A percentile compares a stretch with the other conserved stretches of the same genome.
Conservation (phyloP, 2,797 vertebrate species). For the Phrynocephalus guinanensis region DNA sequence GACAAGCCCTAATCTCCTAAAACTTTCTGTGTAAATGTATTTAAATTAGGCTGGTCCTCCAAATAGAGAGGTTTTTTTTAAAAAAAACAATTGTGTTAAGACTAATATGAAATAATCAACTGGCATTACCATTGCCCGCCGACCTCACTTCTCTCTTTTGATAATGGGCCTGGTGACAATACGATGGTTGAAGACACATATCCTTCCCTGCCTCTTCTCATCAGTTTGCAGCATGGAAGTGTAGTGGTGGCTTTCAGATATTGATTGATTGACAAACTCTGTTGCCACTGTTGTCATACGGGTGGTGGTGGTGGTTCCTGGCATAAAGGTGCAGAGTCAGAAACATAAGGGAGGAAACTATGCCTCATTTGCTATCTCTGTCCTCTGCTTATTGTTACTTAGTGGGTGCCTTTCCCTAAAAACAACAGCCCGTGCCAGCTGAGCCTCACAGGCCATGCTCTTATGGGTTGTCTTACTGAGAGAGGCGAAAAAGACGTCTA, state of each 20-base stretch:
- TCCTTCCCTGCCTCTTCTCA: too few species aligned
- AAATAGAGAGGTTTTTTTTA: background rate
- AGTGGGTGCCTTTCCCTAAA: too few species aligned
- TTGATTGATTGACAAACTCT: background rate
- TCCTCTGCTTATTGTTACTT: background rate
- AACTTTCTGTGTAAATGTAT: background rate
- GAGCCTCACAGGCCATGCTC: too few species aligned
- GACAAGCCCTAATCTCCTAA: background rate
- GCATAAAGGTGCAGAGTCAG: background rate
- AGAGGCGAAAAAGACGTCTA: too few species aligned
- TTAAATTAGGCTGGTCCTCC: background rate
- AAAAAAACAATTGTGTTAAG: background rate
- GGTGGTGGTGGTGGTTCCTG: too few species aligned
- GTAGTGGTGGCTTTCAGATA: background rate
- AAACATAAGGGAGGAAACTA: background rate
- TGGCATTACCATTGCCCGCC: background rate
- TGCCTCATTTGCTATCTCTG: background rate
- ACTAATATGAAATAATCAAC: background rate
- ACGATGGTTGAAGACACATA: too few species aligned
- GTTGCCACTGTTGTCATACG: too few species aligned
- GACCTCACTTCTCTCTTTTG: background rate
- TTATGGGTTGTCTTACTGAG: too few species aligned
- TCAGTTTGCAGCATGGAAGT: background rate
- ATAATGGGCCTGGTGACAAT: background rate
- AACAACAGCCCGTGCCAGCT: too few species aligned